Conservation (phyloP, 2,113 vertebrate genomes). For the Pterophyllum scalare region DNA sequence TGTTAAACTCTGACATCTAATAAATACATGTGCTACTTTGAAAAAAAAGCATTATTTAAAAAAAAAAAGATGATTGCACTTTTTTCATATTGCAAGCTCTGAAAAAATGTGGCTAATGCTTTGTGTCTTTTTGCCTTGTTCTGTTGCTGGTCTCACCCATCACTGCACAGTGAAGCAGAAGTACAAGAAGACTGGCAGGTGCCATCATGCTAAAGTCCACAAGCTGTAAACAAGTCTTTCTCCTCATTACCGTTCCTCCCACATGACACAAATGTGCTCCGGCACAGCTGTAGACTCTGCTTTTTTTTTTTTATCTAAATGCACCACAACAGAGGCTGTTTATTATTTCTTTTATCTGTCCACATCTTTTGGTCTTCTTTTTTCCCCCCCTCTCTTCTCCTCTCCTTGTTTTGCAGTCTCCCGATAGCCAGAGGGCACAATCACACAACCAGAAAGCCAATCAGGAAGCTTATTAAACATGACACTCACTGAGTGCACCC, state of each 20-base stretch:
- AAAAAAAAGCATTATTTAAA: neutral
- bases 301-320: neutral
- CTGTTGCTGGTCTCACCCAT: too few relatives aligned
- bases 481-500: constrained; percentile 66
- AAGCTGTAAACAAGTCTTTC: constrained; percentile 5
- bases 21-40: neutral
- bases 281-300: neutral
- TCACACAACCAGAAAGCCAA: constrained; percentile 64
- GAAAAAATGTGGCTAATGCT: neutral
- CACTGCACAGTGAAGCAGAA: too few relatives aligned
- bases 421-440: constrained; percentile 66
- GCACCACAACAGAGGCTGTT: neutral
- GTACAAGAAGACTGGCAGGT: neutral
- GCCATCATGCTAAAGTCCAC: neutral
- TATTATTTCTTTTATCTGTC: neutral
- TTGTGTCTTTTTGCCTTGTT: neutral
- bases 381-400: neutral
- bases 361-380: neutral
- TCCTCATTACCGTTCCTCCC: neutral
- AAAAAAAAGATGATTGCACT: neutral
- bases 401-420: constrained; percentile 37
- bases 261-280: neutral
- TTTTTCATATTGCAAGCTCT: neutral
- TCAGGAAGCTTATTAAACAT: constrained; percentile 75
- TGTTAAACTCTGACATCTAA: neutral